These are phyloP conservation scores for Parazoanthus atlanticus DNA, from an alignment of 92 coral and sea anemone species.

Conservation along the genomic window DNA sequence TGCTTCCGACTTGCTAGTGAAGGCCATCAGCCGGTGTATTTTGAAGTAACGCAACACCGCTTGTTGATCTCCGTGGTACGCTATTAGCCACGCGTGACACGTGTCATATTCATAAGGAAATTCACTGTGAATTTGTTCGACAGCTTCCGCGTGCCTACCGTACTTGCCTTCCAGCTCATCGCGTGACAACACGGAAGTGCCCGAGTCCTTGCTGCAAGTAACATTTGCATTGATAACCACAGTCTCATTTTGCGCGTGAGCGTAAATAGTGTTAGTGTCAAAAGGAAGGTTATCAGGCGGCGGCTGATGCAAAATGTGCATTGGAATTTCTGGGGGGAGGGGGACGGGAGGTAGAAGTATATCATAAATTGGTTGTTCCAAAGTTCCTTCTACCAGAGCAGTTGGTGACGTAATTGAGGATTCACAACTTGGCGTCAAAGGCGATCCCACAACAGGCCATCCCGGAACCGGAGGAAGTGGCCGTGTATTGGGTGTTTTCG, in stretches of 20 bases:
- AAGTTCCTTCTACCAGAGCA: neutral
- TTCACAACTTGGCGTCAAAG: neutral
- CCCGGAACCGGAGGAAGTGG: constrained; percentile 30
- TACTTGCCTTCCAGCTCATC: constrained; percentile 21
- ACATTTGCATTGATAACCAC: neutral
- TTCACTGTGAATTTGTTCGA: constrained; percentile 2
- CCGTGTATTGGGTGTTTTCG: neutral
- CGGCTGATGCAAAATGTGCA: neutral
- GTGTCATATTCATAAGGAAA: constrained; percentile 28
- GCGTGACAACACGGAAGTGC: neutral
- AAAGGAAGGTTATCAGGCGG: constrained; percentile 13
- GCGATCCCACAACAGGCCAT: neutral
- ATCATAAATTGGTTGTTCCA: constrained; percentile 34
- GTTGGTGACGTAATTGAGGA: neutral
- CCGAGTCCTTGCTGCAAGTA: neutral
- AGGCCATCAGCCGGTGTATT: neutral
- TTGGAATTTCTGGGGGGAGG: constrained; percentile 32
- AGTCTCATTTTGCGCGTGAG: neutral
- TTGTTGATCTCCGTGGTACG: constrained; percentile 27
- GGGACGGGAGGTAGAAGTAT: constrained; percentile 26
- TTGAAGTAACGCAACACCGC: constrained; percentile 35
- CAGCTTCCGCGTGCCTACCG: constrained; percentile 22
- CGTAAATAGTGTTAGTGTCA: neutral
- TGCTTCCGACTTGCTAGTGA: neutral
- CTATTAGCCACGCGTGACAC: constrained; percentile 28